These are phyloP conservation scores for Coreoperca whiteheadi DNA, from an alignment of 2,113 vertebrate genomes.

Conservation along the genomic window DNA sequence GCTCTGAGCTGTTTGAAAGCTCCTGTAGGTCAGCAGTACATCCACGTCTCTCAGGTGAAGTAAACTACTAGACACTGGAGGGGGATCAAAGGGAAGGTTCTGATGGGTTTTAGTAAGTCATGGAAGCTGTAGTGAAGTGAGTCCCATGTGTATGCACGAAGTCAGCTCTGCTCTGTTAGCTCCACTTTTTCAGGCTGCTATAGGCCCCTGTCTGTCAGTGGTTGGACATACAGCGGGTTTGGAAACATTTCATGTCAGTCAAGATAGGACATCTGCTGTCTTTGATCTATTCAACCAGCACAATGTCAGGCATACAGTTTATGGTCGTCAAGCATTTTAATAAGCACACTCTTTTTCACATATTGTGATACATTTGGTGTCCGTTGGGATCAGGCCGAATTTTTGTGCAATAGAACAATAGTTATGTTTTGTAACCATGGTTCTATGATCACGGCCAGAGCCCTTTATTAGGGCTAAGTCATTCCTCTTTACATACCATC, in stretches of 20 bases:
- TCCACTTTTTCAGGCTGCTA: slow-evolving; percentile 34
- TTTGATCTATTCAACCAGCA: slow-evolving; percentile 56
- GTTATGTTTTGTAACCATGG: not conserved
- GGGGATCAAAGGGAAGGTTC: slow-evolving; percentile 70
- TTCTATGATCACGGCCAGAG: not conserved
- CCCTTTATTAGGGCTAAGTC: not conserved
- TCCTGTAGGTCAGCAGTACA: slow-evolving; percentile 48
- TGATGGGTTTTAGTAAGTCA: slow-evolving; percentile 58
- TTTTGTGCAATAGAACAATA: slow-evolving; percentile 3
- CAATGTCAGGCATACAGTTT: slow-evolving; percentile 46
- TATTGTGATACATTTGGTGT: slow-evolving; percentile 34
- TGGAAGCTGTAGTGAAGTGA: slow-evolving; percentile 53
- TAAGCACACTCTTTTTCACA: slow-evolving; percentile 28
- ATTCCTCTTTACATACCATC: not conserved
- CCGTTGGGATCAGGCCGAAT: not conserved
- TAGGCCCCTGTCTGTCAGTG: slow-evolving; percentile 40
- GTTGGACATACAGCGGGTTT: slow-evolving; percentile 30
- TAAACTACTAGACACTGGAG: slow-evolving; percentile 56
- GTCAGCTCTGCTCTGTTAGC: slow-evolving; percentile 48
- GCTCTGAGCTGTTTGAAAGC: slow-evolving; percentile 44
- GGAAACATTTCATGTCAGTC: slow-evolving; percentile 55
- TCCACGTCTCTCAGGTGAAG: slow-evolving; percentile 40
- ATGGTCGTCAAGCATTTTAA: slow-evolving; percentile 21
- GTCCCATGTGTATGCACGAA: slow-evolving; percentile 56
- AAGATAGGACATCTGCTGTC: slow-evolving; percentile 50